A percentile compares a stretch with the other conserved stretches of the same genome.
These are phyloP conservation scores for Phalacrocorax pelagicus DNA, from an alignment of 2,113 vertebrate genomes.

Conservation along the genomic window DNA sequence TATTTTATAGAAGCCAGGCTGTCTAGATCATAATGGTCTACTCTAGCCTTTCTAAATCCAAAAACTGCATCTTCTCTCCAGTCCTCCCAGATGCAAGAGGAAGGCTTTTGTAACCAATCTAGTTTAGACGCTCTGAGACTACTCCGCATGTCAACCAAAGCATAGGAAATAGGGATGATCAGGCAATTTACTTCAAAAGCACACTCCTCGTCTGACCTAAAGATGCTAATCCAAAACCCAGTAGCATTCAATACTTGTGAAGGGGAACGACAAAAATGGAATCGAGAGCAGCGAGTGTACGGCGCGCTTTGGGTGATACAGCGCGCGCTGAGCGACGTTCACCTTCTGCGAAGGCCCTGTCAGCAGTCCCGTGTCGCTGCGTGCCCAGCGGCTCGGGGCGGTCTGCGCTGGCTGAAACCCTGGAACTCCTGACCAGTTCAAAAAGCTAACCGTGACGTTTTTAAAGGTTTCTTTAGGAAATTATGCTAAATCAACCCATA, in stretches of 20 bases:
- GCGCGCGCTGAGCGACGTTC: neutral
- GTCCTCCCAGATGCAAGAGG: neutral
- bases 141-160: neutral
- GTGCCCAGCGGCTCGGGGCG: neutral
- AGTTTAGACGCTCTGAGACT: neutral
- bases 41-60: neutral
- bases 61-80: neutral
- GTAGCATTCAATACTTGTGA: neutral
- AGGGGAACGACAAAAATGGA: neutral
- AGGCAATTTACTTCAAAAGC: neutral
- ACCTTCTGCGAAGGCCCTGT: neutral
- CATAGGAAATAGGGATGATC: neutral
- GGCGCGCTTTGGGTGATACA: neutral
- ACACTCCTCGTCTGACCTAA: neutral
- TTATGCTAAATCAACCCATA: neutral
- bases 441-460: neutral
- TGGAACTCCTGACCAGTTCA: neutral
- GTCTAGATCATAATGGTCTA: neutral
- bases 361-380: rapidly evolving
- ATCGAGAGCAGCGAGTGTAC: neutral
- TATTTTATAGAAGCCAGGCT: neutral
- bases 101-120: neutral
- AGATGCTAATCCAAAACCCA: neutral
- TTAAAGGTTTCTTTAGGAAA: neutral
- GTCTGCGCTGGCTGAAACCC: rapidly evolving